Base-by-base conservation (phyloP, 2,797 vertebrate genomes). In the Hyperoplus immaculatus region DNA sequence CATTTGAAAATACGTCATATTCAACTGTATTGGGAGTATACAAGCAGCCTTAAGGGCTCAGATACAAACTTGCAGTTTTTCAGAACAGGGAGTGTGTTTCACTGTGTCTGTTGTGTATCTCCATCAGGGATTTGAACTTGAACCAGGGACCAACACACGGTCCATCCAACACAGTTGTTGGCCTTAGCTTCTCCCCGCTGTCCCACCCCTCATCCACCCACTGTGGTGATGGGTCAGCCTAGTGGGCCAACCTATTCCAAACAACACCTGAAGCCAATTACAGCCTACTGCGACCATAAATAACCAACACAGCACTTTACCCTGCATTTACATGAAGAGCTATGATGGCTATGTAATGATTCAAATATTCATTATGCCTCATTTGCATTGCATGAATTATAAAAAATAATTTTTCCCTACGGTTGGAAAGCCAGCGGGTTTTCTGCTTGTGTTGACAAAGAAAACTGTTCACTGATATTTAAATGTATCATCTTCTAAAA, bases 331-430 rank as follows among this genome's bases (percentile, higher is more conserved):
- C 82, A 89, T 88, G 82, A 86, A 81, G 67, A 73, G 71, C 74
- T 68, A 69, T 88, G 80, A 89, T 85, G 87, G 82, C 55, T 21
- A 3, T 45, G 66, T 78, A 69, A 82, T 64, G 77, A 16, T 69
- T 86, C 62, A 92, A 92, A 89, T 87, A 90, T 90, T 84, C 85
- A 90, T 87, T 71, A 58, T 0, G 51, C 54, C 53, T 56, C 54
- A 58, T 76, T 76, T 79, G 63, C 66, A 47, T 78, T 70, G n/a
- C 67, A 47, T 83, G 75, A 83, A 81, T 72, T 61, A 68, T 67
- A 58, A 62, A 75, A 43, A 55, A 6, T 49, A 75, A 58, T 65
- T 0, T 42, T 62, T 18, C 36, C 11, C 29, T 29, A 3, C 29
- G 14, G 7, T 49, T 21, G 53, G 13, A 21, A 13, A 63, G 57